Base-by-base conservation (phyloP, 2,113 vertebrate species). In the Perca fluviatilis region DNA sequence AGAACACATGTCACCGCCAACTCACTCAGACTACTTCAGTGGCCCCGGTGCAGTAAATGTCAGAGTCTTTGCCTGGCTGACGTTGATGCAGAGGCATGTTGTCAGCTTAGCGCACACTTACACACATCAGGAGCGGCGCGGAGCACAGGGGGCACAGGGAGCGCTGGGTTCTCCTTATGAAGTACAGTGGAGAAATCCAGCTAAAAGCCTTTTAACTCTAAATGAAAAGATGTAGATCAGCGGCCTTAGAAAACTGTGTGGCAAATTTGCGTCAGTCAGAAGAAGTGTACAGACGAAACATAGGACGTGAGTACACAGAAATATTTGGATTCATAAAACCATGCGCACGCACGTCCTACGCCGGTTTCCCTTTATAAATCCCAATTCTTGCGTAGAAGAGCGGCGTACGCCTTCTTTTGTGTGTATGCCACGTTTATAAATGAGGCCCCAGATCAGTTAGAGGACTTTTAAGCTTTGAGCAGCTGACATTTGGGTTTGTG, bases 1-100 rank as follows among this genome's bases (percentile, higher is more conserved):
- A 27, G 47, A 89, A 65, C 79, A 33, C 61, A 19, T 2, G 67
- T 60, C 50, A 5, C 19, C 74, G 33, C 85, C 88, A 72, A 80
- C 82, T 33, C 81, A n/a, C 56, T 46, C 70, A 23, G 54, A 51
- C n/a, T 2, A 2, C 51, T 74, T 77, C 9, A 62, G 1, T 0
- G 3, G 53, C 43, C 43, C 43, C 16, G 1, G 43, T n/a, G 67
- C 62, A 23, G 56, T 57, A 50, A 67, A 74, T n/a, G 51, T 66
- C 19, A 0, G 57, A 58, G 71, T 1, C 69, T 88, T 79, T 79
- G 80, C 76, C 1, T 51, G 2, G 0, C 16, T 46, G 83, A 88
- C 46, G 16, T 19, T 84, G 83, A 81, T 18, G 77, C 85, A 61
- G 72, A 66, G 75, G 43, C 58, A 5, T 3, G 66, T 36, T 62